phyloP scores from a whole-genome alignment of 1,140 invertebrate genomes.

The Drosophila virilis region DNA sequence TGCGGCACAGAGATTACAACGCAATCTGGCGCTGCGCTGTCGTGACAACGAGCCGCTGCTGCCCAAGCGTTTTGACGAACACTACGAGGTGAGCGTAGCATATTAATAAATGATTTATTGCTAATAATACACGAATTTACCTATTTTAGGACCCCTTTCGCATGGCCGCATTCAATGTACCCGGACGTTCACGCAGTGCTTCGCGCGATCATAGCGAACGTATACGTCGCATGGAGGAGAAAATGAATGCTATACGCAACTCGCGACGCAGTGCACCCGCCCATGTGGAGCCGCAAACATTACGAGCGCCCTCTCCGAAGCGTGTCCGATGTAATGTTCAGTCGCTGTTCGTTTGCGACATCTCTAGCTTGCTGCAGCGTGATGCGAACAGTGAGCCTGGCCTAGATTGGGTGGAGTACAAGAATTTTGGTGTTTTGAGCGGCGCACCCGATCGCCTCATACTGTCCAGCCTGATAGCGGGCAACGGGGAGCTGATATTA shows the following conservation, averaged over 20 bases:
- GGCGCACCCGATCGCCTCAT: constrained; percentile 94
- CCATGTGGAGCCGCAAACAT: constrained; percentile 55
- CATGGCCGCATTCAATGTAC: constrained; percentile 83
- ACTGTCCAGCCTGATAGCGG: constrained; percentile 94
- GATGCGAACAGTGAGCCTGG: constrained; percentile 85
- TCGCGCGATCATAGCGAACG: constrained; percentile 81
- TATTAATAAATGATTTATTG: not conserved
- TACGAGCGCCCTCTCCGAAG: constrained; percentile 83
- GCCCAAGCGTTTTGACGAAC: constrained; percentile 80
- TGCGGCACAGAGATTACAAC: constrained; percentile 74
- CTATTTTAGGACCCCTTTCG: constrained; percentile 73
- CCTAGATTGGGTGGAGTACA: constrained; percentile 91
- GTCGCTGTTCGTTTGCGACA: constrained; percentile 94
- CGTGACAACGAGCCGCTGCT: constrained; percentile 78
- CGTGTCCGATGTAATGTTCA: constrained; percentile 87
- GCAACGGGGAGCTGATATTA: constrained; percentile 96
- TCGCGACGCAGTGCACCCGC: constrained; percentile 73
- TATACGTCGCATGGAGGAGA: constrained; percentile 83
- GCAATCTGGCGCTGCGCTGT: constrained; percentile 77
- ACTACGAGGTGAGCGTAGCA: constrained; percentile 61
- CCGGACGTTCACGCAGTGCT: constrained; percentile 67
- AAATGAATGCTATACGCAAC: constrained; percentile 81
- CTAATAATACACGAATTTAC: not conserved
- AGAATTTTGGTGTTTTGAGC: constrained; percentile 86
- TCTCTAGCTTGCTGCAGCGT: constrained; percentile 88